Evolutionary conservation across 2,113 vertebrate species (phyloP), one percentile per base, ranked within the genome.

Genomic region (Corythornis madagascariensis): DNA sequence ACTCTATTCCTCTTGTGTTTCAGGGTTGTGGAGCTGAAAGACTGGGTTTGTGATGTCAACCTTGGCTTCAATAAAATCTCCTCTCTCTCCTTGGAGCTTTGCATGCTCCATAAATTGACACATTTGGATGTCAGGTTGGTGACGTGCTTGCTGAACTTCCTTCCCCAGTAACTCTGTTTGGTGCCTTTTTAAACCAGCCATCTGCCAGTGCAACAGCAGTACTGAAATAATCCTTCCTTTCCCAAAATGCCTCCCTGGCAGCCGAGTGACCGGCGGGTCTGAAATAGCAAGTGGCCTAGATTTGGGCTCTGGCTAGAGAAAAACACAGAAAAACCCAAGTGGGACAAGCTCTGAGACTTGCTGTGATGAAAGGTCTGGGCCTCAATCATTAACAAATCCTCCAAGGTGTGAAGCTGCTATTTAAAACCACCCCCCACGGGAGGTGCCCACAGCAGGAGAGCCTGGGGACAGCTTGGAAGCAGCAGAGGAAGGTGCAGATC

Each of bases 111-210:
- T 14, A 98, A 98, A 28, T 73, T 99, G 86, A 96, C 94, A 38
- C 98, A 99, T 96, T 96, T 99, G 65, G 98, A 99, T 97, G 86
- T 99, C 96, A 98, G 99, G 99, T 99, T 98, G 59, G 96, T 97
- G 89, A 31, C 48, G 42, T 31, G 91, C 18, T 38, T 38, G 45
- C 35, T 80, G 87, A 57, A 8, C 16, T 84, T 65, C 55, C 59
- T 89, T 76, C 63, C 82, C 69, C 9, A 10, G 77, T 42, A 70
- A 3, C 16, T 88, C 22, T 1, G 50, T 65, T 64, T 43, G 38
- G 6, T 93, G 69, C 85, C 83, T 91, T 50, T 71, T 73, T 40
- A n/a, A 60, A 22, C 19, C 52, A 92, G 40, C 92, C 91, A 89
- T 78, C 77, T 93, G 73, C 43, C 53, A 6, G 81, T 13, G 88